Base-by-base conservation (phyloP, 2,113 vertebrate species). In the Urocolius indicus region DNA sequence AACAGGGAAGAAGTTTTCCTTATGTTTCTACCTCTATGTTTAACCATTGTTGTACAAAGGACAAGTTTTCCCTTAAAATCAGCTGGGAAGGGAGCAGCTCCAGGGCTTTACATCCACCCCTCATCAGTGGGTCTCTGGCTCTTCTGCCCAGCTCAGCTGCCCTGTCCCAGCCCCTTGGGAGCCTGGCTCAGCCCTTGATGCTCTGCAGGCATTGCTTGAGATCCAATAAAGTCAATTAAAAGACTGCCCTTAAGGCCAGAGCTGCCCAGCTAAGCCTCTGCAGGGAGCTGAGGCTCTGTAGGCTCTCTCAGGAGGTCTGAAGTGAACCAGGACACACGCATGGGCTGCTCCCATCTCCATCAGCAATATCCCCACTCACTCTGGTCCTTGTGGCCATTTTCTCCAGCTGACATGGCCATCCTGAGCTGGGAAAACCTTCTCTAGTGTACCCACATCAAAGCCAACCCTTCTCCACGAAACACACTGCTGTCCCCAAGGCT, bases 221-320 rank as follows among this genome's bases (percentile, higher is more conserved):
- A n/a, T 6, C 36, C 1, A 48, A 4, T 62, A 27, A 65, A 71
- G 5, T 23, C 36, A 46, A 58, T 24, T 27, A 52, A 75, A 71
- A 75, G 22, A 2, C 17, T 54, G 20, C 8, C 14, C 23, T 91
- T 36, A 57, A 51, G 4, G 54, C 62, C 74, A 91, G 71, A 73
- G 78, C 62, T 45, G 18, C 41, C 38, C 6, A 3, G 20, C 11
- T 52, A 34, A 43, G 52, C 5, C 16, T 32, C 30, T 87, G 23
- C 9, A 67, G 49, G n/a, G 52, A 65, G 27, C 24, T 10, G 36
- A 34, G 15, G 61, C 22, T 24, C 52, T 84, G 48, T 24, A 5
- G 1, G 2, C 16, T 46, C 27, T 18, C 32, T 43, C 68, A 27
- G 1, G 23, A n/a, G 51, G 48, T 34, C 1, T 0, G 0, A 45